Evolutionary conservation across 2,113 vertebrate genomes (phyloP), one percentile per base, ranked within the genome.

Genomic region (Xerus inauris): DNA sequence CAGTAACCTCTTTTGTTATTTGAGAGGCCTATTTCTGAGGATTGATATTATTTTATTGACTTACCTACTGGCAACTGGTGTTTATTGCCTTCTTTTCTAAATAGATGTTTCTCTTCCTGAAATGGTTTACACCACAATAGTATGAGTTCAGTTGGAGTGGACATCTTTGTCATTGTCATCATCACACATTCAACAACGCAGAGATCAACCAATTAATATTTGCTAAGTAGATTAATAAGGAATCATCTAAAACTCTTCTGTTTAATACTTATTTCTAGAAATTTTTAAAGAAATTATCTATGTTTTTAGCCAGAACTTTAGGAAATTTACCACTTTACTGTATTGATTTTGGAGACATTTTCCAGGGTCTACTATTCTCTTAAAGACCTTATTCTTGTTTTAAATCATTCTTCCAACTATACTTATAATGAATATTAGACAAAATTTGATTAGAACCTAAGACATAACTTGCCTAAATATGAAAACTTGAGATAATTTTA

Each of bases 1-100:
- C 42, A 89, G 19, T 42, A 14, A 19, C 54, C 64, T 54, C 5
- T 54, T 64, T 86, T 87, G 49, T 47, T 35, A 67, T 7, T 47
- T 1, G 1, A 62, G 40, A 87, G 28, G 5, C 42, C 35, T 38
- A 5, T 92, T 93, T 85, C 30, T 67, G 65, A 94, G 65, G 10
- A 67, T 79, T 38, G 5, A 40, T 7, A 62, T 87, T 94, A 67
- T 30, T 81, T 93, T 85, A 76, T 91, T 81, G 73, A 91, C 45
- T 86, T 93, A 30, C 14, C 9, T 59, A 47, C 42, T 92, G 38
- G 93, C 4, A 72, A 5, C 5, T 95, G 40, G 20, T 67, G 3
- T 82, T 85, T 81, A 72, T 32, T 65, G 30, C 49, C 42, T 83
- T 79, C 54, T 94, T 89, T 94, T 82, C 14, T 84, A n/a, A 67